Conservation (phyloP, 2,888 invertebrate genomes). For the Netelia fuscicornis region DNA sequence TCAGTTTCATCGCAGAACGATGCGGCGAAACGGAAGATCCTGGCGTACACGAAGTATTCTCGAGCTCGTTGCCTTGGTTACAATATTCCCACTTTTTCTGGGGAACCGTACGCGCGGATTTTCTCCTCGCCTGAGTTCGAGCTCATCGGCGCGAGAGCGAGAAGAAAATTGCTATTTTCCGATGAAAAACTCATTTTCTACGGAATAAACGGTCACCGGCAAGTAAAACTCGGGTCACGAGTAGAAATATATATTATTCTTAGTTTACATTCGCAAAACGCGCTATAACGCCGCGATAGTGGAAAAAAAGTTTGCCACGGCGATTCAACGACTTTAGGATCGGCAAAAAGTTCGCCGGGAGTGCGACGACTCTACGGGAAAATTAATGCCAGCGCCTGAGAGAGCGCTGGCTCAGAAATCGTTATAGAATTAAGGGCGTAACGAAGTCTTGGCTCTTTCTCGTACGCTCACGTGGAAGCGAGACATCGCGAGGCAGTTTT, state of each 20-base stretch:
- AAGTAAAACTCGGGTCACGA: conserved; percentile 6
- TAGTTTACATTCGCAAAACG: conserved; percentile 41
- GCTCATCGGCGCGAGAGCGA: background rate
- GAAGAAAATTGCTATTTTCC: conserved; percentile 36
- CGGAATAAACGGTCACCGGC: background rate
- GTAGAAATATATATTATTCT: conserved; percentile 27
- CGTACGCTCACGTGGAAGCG: conserved; percentile 27
- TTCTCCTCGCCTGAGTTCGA: background rate
- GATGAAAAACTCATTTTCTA: conserved; percentile 61
- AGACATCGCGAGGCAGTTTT: conserved; percentile 66
- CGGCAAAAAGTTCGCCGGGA: conserved; percentile 57
- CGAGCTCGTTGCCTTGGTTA: background rate
- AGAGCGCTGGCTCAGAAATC: conserved; percentile 56
- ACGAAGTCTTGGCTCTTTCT: conserved; percentile 46
- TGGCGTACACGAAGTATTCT: conserved; percentile 15
- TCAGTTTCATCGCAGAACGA: conserved; percentile 31
- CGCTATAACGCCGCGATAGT: conserved; percentile 15
- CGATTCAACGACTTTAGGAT: conserved; percentile 57
- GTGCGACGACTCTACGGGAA: conserved; percentile 34
- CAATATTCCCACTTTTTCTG: background rate
- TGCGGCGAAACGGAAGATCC: background rate
- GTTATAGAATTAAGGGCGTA: conserved; percentile 68
- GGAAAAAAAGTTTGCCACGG: conserved; percentile 50
- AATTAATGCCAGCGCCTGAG: conserved; percentile 55
- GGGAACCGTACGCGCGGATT: background rate